These are phyloP conservation scores for Bucorvus abyssinicus DNA, from an alignment of 2,797 vertebrate genomes.

Conservation along the genomic window DNA sequence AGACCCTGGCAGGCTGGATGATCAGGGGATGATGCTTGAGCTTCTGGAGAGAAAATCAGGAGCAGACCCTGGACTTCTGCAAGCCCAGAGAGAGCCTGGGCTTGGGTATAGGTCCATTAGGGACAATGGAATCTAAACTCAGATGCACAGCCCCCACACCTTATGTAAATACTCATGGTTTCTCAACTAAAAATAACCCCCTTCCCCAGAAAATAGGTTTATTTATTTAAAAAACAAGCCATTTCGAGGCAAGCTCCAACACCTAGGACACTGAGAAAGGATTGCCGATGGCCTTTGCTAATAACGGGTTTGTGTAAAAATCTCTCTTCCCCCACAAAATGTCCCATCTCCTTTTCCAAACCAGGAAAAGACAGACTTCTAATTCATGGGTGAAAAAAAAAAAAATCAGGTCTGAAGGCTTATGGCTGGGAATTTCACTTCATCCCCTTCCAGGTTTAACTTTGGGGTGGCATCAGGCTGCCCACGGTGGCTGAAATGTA, in stretches of 20 bases:
- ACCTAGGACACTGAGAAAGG: neutral
- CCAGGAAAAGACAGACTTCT: slow-evolving; percentile 48
- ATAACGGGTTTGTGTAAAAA: slow-evolving; percentile 43
- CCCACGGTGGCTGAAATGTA: neutral
- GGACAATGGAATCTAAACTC: slow-evolving; percentile 21
- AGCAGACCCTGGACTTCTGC: neutral
- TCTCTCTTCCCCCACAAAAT: slow-evolving; percentile 26
- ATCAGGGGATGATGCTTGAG: neutral
- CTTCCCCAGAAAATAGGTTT: neutral
- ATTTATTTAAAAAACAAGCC: slow-evolving; percentile 4
- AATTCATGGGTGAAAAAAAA: slow-evolving; percentile 10
- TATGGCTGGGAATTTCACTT: slow-evolving; percentile 42
- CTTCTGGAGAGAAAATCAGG: neutral
- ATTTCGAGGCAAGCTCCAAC: neutral
- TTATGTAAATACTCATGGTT: neutral
- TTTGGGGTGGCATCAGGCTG: slow-evolving; percentile 50
- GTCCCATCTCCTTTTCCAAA: slow-evolving; percentile 60
- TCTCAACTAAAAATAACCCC: neutral
- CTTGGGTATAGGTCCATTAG: neutral
- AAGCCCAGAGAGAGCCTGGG: neutral
- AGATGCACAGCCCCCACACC: neutral
- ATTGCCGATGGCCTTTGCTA: neutral
- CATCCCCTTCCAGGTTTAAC: slow-evolving; percentile 54
- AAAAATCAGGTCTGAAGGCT: neutral
- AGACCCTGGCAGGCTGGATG: neutral